Evolutionary conservation across 2,888 invertebrate genomes (phyloP).

Genomic region (Mantis religiosa): DNA sequence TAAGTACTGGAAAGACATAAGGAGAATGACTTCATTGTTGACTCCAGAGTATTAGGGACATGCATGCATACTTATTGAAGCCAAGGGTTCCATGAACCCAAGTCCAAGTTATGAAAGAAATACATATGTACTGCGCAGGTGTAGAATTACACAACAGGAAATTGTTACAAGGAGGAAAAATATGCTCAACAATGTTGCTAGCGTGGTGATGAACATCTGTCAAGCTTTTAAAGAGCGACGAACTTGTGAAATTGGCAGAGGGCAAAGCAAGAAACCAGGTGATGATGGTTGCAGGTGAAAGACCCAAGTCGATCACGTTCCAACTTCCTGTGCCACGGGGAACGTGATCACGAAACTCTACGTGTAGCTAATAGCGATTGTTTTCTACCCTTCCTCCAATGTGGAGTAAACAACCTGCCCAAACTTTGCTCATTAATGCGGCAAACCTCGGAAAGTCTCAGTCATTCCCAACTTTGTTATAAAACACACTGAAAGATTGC

Average conservation of each 20-base stretch:
- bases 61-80: too few species aligned
- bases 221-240: neutral
- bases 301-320: neutral
- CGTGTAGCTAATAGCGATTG: neutral
- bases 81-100: too few species aligned
- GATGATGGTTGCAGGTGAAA: neutral
- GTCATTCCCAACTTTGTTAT: neutral
- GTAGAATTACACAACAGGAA: neutral
- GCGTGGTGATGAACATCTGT: neutral
- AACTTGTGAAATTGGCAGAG: neutral
- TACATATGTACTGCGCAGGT: too few species aligned
- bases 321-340: neutral
- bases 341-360: neutral
- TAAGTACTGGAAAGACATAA: too few species aligned
- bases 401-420: neutral
- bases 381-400: neutral
- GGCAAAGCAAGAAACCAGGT: neutral
- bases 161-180: neutral
- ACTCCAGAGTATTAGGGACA: too few species aligned
- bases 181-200: neutral
- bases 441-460: neutral
- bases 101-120: too few species aligned
- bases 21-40: too few species aligned
- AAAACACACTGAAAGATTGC: neutral
- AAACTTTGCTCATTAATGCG: neutral